These are phyloP conservation scores for Pollimyrus isidori DNA, from an alignment of 2,113 vertebrate species.

Conservation along the genomic window DNA sequence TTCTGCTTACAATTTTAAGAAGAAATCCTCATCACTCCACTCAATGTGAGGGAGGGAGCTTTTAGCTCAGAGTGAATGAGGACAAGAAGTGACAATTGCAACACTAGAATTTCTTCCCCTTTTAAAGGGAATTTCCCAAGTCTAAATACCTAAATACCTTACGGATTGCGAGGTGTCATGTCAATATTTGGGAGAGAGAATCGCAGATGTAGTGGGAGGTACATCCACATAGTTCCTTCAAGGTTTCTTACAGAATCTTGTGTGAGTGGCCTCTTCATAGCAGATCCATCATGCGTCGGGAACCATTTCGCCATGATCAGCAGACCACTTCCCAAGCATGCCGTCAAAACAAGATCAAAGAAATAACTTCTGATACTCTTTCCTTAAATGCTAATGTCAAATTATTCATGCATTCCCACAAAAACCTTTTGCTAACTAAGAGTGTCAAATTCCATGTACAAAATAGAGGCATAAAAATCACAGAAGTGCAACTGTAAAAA, in stretches of 20 bases:
- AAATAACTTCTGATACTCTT: not conserved
- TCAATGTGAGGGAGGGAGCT: slow-evolving; percentile 27
- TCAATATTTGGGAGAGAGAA: not conserved
- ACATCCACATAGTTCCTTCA: not conserved
- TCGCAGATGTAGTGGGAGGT: not conserved
- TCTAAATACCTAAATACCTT: not conserved
- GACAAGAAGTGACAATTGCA: slow-evolving; percentile 9
- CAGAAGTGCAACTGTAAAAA: not conserved
- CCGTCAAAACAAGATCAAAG: not conserved
- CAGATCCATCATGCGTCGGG: not conserved
- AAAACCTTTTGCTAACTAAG: not conserved
- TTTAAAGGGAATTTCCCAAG: slow-evolving; percentile 59
- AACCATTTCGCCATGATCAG: not conserved
- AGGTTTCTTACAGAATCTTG: not conserved
- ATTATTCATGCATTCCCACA: not conserved
- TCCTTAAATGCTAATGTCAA: not conserved
- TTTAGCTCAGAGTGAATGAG: not conserved
- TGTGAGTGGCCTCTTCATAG: not conserved
- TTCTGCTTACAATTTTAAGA: slow-evolving; percentile 73
- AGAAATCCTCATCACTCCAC: slow-evolving; percentile 69
- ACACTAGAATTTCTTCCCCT: slow-evolving; percentile 26
- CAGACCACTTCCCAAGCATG: not conserved
- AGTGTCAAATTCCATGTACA: slow-evolving; percentile 3
- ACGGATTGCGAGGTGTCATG: not conserved
- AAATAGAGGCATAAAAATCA: not conserved